Evolutionary conservation across 2,797 vertebrate species (phyloP).

Genomic region (Alexandromys oeconomus): DNA sequence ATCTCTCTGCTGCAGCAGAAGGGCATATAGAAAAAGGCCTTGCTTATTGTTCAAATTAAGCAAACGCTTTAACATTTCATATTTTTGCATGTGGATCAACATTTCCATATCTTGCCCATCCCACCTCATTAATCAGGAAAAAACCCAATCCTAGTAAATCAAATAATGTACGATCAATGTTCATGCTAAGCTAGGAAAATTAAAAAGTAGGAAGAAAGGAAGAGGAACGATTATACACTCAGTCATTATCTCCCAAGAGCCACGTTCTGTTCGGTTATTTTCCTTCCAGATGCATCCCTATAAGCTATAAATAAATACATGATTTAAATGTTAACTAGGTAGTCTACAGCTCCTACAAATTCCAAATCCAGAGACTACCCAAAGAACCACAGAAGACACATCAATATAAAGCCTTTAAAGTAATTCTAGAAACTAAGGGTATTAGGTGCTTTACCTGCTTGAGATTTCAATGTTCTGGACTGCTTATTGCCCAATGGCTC

Average conservation of each 20-base stretch:
- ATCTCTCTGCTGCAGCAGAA: conserved; percentile 91
- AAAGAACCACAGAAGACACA: conserved; percentile 55
- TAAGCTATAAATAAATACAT: not conserved
- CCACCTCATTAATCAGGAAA: conserved; percentile 38
- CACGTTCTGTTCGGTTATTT: conserved; percentile 25
- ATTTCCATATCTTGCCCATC: conserved; percentile 54
- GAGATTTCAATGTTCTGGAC: conserved; percentile 82
- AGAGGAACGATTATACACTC: conserved; percentile 48
- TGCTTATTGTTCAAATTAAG: conserved; percentile 86
- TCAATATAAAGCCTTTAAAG: conserved; percentile 38
- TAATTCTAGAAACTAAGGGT: conserved; percentile 77
- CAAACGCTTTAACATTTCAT: conserved; percentile 78
- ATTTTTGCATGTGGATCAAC: conserved; percentile 71
- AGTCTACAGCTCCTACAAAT: conserved; percentile 55
- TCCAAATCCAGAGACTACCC: conserved; percentile 54
- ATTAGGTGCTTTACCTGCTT: conserved; percentile 79
- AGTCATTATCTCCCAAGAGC: conserved; percentile 48
- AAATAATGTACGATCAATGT: conserved; percentile 66
- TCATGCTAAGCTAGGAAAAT: conserved; percentile 63
- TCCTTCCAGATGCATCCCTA: conserved; percentile 51
- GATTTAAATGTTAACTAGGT: conserved; percentile 44
- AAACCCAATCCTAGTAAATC: conserved; percentile 57
- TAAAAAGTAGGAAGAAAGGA: not conserved
- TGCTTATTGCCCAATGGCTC: conserved; percentile 82
- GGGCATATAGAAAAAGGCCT: conserved; percentile 89